These are phyloP conservation scores for Tromatobia lineatoria DNA, from an alignment of 2,888 invertebrate species.

Conservation along the genomic window DNA sequence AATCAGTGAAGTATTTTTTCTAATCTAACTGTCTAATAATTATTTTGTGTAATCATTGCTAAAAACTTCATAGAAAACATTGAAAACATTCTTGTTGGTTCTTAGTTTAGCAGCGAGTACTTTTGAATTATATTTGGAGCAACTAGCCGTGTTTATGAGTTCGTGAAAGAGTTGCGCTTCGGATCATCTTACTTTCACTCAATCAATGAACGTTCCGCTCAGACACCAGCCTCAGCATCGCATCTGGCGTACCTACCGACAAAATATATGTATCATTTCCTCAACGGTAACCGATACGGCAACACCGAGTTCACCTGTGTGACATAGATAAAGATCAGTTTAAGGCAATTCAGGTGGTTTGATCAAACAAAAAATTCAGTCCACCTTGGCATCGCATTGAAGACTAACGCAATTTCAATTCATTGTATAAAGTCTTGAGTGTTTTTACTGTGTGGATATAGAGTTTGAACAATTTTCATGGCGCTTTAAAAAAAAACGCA, in stretches of 20 bases:
- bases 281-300: background rate
- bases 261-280: background rate
- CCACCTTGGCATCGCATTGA: background rate
- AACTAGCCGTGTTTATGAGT: background rate
- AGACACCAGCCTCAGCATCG: background rate
- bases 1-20: background rate
- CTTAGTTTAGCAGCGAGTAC: background rate
- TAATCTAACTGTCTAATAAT: background rate
- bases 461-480: background rate
- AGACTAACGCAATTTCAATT: background rate
- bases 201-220: conserved; percentile 15
- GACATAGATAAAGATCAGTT: background rate
- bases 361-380: background rate
- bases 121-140: background rate
- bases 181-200: conserved; percentile 18
- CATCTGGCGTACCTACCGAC: background rate
- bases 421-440: background rate
- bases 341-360: background rate
- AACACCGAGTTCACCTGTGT: background rate
- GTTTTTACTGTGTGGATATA: background rate
- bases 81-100: background rate
- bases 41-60: background rate
- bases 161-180: background rate
- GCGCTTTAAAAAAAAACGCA: no score
- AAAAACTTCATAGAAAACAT: background rate